These are phyloP conservation scores for Leptatherina wallacei DNA, from an alignment of 2,797 vertebrate genomes.

Conservation along the genomic window DNA sequence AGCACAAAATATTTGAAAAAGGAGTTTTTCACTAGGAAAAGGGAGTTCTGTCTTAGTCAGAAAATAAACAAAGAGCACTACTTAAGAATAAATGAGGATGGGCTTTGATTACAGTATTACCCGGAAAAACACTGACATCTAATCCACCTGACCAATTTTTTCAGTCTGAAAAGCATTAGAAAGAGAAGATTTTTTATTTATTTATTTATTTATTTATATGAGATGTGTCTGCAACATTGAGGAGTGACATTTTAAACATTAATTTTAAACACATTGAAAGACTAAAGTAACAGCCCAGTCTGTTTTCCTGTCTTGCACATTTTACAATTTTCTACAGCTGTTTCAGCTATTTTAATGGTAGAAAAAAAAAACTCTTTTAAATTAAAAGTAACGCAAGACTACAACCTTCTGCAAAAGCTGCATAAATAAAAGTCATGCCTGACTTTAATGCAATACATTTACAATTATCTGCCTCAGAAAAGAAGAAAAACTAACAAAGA, in stretches of 20 bases:
- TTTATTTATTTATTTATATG: no score
- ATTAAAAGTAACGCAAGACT: not conserved
- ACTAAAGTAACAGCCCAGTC: not conserved
- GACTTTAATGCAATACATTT: no score
- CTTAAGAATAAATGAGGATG: not conserved
- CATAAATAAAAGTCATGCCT: not conserved
- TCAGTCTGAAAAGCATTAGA: not conserved
- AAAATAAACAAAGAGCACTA: not conserved
- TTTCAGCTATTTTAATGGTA: no score
- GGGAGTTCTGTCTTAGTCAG: not conserved
- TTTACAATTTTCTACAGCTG: not conserved
- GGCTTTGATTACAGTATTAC: not conserved
- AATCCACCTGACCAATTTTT: not conserved
- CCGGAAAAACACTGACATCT: not conserved
- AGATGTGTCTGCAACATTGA: no score
- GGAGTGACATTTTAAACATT: not conserved
- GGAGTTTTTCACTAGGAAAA: not conserved
- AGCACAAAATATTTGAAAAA: constrained; percentile 11
- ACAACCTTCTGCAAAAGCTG: not conserved
- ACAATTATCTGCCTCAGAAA: no score
- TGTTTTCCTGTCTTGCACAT: not conserved
- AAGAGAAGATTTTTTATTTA: no score
- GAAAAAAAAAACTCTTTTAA: no score
- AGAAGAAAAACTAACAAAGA: no score
- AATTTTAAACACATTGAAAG: no score